Base-by-base conservation (phyloP, 64 coral and sea anemone species). In the Stichodactyla mertensii region DNA sequence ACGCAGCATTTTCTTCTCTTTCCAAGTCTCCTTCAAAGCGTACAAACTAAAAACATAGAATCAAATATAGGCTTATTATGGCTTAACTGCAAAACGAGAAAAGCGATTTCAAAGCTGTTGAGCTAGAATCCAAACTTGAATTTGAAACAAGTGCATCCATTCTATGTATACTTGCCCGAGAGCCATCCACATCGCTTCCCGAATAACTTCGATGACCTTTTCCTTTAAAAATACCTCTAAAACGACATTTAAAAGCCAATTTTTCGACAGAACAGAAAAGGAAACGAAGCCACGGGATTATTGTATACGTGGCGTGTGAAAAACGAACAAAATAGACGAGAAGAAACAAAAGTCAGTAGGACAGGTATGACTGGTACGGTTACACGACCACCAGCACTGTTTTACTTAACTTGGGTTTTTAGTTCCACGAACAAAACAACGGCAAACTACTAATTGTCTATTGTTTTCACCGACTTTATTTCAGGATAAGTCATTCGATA, bases 331-430 rank as follows among this genome's bases (percentile, higher is more conserved):
- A 82, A 23, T 56, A 79, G 86, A 86, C 78, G 55, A 51, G 52
- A 52, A 27, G 71, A 79, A 90, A 90, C 83, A 85, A 90, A 81
- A 90, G 71, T 57, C 20, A 19, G 15, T 27, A 12, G 83, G 79
- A 86, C 89, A 90, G 89, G 89, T 90, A 70, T 22, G 74, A 64
- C 89, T 69, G 89, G 89, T 90, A 90, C 5, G n/a, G 61, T 60
- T 85, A 61, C 26, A 78, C 86, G 57, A 61, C 82, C 89, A 90
- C 89, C 89, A 79, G 89, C 28, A 52, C 56, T 77, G 78, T 81
- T 81, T 81, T 52, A 7, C 78, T 81, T 79, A 74, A 31, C 78
- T 53, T 81, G 52, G 12, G 78, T 10, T 14, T 81, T 53, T n/a
- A 55, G 78, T 81, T 81, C 20, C 9, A 19, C 52, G 78, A 52